Conservation (phyloP, 1,140 invertebrate genomes). For the Drosophila tropicalis region DNA sequence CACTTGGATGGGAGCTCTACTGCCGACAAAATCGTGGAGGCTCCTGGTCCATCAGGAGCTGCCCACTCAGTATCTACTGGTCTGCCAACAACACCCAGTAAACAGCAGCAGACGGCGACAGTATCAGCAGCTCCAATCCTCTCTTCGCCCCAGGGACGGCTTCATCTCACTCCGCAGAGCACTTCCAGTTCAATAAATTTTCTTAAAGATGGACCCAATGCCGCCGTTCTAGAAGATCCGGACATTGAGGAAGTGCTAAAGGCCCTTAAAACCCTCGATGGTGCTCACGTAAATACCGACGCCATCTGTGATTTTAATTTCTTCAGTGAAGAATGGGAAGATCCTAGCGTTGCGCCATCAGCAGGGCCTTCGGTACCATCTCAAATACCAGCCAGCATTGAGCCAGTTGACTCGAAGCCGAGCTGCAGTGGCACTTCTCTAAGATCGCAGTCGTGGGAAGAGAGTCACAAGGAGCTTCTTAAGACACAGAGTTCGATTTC, state of each 20-base stretch:
- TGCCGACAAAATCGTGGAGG: constrained; percentile 31
- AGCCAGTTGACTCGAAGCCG: constrained; percentile 30
- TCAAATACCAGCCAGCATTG: constrained; percentile 13
- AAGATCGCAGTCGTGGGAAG: constrained; percentile 37
- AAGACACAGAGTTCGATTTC: constrained; percentile 87
- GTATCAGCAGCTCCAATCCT: constrained; percentile 28
- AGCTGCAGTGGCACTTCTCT: constrained; percentile 21
- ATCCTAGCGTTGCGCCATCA: constrained; percentile 24
- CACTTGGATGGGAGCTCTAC: constrained; percentile 69
- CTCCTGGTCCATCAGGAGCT: constrained; percentile 9
- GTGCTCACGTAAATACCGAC: constrained; percentile 62
- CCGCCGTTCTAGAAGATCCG: constrained; percentile 73
- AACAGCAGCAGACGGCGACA: constrained; percentile 28
- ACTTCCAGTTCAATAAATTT: constrained; percentile 62
- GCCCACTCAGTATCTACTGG: neutral
- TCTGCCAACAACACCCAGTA: constrained; percentile 47
- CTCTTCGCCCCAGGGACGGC: constrained; percentile 24
- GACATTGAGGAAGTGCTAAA: constrained; percentile 81
- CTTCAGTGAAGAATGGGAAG: constrained; percentile 73
- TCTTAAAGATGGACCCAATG: constrained; percentile 58
- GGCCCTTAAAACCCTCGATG: constrained; percentile 77
- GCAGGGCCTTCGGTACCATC: neutral
- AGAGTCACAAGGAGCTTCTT: constrained; percentile 61
- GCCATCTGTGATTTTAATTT: constrained; percentile 77
- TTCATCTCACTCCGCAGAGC: constrained; percentile 63